These are phyloP conservation scores for Artemia franciscana DNA, from an alignment of 1,140 invertebrate genomes.

Conservation along the genomic window DNA sequence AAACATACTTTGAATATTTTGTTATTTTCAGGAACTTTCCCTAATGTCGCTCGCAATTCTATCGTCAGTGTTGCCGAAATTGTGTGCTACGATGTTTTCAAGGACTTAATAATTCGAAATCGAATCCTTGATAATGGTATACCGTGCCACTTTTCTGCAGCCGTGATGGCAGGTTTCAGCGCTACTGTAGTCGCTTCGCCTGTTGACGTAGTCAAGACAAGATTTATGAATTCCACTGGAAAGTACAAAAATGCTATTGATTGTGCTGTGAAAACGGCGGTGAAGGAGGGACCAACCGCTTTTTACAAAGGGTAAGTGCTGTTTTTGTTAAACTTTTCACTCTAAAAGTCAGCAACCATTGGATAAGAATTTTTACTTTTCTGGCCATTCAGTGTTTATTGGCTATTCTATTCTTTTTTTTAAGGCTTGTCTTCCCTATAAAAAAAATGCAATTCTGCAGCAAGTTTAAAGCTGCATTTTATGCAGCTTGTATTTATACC, in stretches of 20 bases:
- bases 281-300: constrained; percentile 30
- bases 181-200: constrained; percentile 38
- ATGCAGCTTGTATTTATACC: no score
- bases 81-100: constrained; percentile 45
- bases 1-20: no score
- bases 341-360: no score
- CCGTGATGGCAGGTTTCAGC: constrained; percentile 36
- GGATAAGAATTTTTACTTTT: no score
- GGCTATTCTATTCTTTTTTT: no score
- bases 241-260: constrained; percentile 36
- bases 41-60: constrained; percentile 39
- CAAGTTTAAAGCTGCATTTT: no score
- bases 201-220: constrained; percentile 41
- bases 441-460: no score
- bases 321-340: no score
- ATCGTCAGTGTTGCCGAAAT: constrained; percentile 46
- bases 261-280: constrained; percentile 31
- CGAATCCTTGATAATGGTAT: constrained; percentile 32
- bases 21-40: constrained; percentile 29
- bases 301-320: constrained; percentile 37
- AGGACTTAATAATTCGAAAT: constrained; percentile 30
- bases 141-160: constrained; percentile 38
- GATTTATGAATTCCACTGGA: constrained; percentile 42
- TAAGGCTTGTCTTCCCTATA: no score
- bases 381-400: no score